Evolutionary conservation across 2,113 vertebrate species (phyloP).

Genomic region (Amphiprion percula): DNA sequence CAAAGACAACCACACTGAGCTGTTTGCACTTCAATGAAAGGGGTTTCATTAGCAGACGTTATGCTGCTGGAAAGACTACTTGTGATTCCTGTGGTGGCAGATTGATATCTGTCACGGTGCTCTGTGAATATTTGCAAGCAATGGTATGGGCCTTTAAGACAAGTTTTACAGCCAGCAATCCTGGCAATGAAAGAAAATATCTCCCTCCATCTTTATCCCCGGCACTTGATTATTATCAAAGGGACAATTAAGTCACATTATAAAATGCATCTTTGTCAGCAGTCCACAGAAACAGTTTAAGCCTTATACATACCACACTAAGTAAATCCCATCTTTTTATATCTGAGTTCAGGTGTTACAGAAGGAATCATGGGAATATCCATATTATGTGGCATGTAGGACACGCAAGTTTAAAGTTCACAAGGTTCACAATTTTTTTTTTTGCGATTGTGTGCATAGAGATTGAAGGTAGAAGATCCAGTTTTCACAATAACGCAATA

Average conservation of each 20-base stretch:
- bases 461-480: not conserved
- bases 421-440: not conserved
- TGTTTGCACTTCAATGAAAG: conserved; percentile 54
- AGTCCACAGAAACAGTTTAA: not conserved
- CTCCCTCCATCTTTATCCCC: conserved; percentile 7
- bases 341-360: conserved; percentile 3
- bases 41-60: conserved; percentile 56
- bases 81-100: conserved; percentile 8
- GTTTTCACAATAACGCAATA: conserved; percentile 12
- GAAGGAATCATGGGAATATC: not conserved
- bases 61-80: conserved; percentile 15
- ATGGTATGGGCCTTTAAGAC: conserved; percentile 17
- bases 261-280: conserved; percentile 7
- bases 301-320: not conserved
- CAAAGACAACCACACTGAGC: conserved; percentile 52
- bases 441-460: conserved; percentile 1
- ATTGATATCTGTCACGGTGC: conserved; percentile 34
- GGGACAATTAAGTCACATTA: not conserved
- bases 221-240: conserved; percentile 24
- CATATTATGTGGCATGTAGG: not conserved
- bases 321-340: not conserved
- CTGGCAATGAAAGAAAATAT: conserved; percentile 41
- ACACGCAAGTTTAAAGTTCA: not conserved
- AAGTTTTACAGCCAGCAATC: conserved; percentile 35
- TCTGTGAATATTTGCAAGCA: conserved; percentile 64